Base-by-base conservation (phyloP, 2,797 vertebrate genomes). In the Pogoniulus pusillus region DNA sequence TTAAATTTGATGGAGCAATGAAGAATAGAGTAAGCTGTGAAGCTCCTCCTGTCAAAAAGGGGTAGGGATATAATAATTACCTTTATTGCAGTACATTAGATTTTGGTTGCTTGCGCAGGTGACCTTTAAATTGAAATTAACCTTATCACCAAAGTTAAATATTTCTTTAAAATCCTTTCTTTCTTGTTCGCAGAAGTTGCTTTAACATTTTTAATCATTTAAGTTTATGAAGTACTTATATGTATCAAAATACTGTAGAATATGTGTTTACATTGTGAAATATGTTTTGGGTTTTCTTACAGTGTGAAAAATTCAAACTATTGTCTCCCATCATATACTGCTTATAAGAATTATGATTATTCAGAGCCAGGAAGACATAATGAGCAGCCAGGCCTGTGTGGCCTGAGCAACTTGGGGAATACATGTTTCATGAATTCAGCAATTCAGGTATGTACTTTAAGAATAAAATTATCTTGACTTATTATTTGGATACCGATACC, bases 341-440 rank as follows among this genome's bases (percentile, higher is more conserved):
- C 98, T 76, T 99, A 99, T 97, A 99, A 98, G 98, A 99, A 98
- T 97, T 99, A 98, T 65, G 99, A 99, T 97, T 99, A 98, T 96
- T 98, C 98, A 59, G 99, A 99, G 96, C 98, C 98, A 97, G 98
- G 98, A 97, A 97, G 98, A 95, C 98, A 98, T 95, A 98, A 98
- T 81, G 99, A 99, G 95, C 98, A 98, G 85, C 98, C 98, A 11
- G 99, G 99, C 89, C 98, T 99, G n/a, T 99, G 99, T 97, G 99
- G 99, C 92, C 97, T 99, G 70, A 99, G 99, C 96, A 99, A 99
- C 97, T 98, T 99, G 97, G 99, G 99, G 73, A 99, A 99, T 98
- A 99, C 99, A 5, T 99, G 99, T 97, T 99, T 99, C 97, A 99
- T 99, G 99, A 99, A 99, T 97, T 99, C 99, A 90, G 99, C 99